Conservation (phyloP, 2,888 invertebrate genomes). For the Polyploca ridens region DNA sequence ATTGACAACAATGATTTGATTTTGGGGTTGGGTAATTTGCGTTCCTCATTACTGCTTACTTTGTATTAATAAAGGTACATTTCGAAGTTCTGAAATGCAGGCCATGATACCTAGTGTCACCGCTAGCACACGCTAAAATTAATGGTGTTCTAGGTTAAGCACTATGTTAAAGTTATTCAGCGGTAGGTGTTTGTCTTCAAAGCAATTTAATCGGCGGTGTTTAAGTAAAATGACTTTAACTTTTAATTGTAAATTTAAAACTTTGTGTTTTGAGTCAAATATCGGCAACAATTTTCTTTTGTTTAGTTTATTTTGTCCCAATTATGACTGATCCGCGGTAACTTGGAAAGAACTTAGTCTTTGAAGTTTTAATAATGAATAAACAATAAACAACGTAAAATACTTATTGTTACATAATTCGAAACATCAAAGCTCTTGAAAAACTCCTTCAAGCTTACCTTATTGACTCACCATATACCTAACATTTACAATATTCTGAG, state of each 20-base stretch:
- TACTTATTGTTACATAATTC: background rate
- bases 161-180: conserved; percentile 29
- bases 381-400: background rate
- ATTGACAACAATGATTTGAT: too few relatives aligned
- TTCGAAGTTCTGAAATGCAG: too few relatives aligned
- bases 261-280: background rate
- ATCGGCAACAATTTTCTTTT: background rate
- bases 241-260: conserved; percentile 23
- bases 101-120: too few relatives aligned
- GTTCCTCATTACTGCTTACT: too few relatives aligned
- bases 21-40: too few relatives aligned
- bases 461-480: background rate
- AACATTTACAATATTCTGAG: background rate
- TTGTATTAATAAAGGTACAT: too few relatives aligned
- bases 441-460: background rate
- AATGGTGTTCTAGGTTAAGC: conserved; percentile 12
- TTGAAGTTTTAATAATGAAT: background rate
- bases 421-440: background rate
- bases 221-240: conserved; percentile 31
- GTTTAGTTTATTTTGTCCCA: background rate
- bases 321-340: background rate
- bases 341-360: background rate
- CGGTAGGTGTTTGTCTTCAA: conserved; percentile 27
- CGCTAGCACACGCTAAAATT: background rate
- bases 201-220: conserved; percentile 30